A percentile compares a stretch with the other conserved stretches of the same genome.
phyloP scores from a whole-genome alignment of 2,888 invertebrate species.

The Norana najaformis region DNA sequence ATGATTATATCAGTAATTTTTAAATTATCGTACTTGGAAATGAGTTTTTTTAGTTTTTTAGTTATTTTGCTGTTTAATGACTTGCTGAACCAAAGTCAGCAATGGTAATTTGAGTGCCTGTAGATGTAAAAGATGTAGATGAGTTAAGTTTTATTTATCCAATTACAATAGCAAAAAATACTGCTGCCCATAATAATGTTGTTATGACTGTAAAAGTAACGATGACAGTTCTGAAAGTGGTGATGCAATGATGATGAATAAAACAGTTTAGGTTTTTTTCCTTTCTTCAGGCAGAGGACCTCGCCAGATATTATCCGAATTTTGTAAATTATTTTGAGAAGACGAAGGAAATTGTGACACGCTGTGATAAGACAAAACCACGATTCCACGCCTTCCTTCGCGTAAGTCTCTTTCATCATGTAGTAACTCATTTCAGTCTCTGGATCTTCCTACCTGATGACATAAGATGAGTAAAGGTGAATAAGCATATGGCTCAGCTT shows the following conservation, averaged over 20 bases:
- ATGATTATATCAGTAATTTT: background rate
- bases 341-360: slow-evolving; percentile 86
- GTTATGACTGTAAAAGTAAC: no score
- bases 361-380: slow-evolving; percentile 88
- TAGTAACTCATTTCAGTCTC: background rate
- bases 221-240: no score
- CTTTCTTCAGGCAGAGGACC: slow-evolving; percentile 71
- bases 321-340: slow-evolving; percentile 98
- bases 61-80: background rate
- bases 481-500: no score
- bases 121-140: no score
- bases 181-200: no score
- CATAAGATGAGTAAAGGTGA: no score
- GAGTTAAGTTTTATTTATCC: no score
- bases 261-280: background rate
- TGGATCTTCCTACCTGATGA: background rate
- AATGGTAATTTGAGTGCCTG: background rate
- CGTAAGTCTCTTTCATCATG: slow-evolving; percentile 71
- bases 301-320: slow-evolving; percentile 92
- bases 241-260: background rate
- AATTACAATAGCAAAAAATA: no score
- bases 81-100: background rate
- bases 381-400: slow-evolving; percentile 97
- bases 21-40: background rate
- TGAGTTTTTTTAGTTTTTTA: no score